These are phyloP conservation scores for Ophiothrix spiculata DNA, from an alignment of 35 echinoderm and acorn worm genomes.

Conservation along the genomic window DNA sequence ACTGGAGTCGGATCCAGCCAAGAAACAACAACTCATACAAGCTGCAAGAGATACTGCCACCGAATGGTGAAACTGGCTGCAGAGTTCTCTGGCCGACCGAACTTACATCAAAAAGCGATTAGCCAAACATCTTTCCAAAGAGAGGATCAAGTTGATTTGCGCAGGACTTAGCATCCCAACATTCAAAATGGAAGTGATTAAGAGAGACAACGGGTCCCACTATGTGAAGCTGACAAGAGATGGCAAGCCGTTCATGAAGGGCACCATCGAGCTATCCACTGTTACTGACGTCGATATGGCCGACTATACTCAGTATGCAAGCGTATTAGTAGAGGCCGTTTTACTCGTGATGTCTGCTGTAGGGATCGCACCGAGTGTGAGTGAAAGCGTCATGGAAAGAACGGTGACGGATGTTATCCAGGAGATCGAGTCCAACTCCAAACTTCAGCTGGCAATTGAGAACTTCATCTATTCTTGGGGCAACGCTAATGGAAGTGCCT, in stretches of 20 bases:
- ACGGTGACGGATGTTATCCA: not conserved
- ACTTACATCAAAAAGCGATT: conserved; percentile 5
- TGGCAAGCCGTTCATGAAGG: conserved; percentile 5
- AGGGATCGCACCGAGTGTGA: conserved; percentile 16
- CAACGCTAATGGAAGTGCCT: not conserved
- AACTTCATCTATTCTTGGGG: conserved; percentile 20
- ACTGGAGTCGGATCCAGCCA: conserved; percentile 33
- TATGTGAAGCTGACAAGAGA: not conserved
- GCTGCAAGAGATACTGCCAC: conserved; percentile 25
- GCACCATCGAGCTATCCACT: not conserved
- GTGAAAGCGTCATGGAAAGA: not conserved
- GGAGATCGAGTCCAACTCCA: not conserved
- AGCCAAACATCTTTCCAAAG: conserved; percentile 29
- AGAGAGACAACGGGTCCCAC: conserved; percentile 7
- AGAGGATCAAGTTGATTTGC: conserved; percentile 35
- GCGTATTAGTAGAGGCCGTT: conserved; percentile 38
- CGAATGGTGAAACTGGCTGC: conserved; percentile 36
- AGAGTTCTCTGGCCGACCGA: conserved; percentile 10
- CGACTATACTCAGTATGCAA: conserved; percentile 13
- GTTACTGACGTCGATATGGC: conserved; percentile 20
- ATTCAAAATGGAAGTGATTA: conserved; percentile 24
- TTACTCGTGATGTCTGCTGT: conserved; percentile 25
- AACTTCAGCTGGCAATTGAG: not conserved
- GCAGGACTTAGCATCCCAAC: conserved; percentile 40
- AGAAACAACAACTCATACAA: conserved; percentile 25